Conservation (phyloP, 2,113 vertebrate genomes). For the Hyperoodon ampullatus region DNA sequence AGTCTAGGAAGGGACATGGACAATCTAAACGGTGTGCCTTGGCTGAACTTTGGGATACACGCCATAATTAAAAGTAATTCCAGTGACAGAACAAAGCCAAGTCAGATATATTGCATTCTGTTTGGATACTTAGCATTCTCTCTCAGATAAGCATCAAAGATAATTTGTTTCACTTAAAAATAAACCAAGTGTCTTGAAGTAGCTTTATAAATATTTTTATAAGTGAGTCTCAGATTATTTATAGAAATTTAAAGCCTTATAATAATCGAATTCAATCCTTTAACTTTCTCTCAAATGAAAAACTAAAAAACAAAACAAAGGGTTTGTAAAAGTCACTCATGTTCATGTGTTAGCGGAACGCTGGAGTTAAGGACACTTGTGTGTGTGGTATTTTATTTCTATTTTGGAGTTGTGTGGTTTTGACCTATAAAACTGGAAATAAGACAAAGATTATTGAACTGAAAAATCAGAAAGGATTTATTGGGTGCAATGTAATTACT, state of each 20-base stretch:
- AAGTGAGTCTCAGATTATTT: background rate
- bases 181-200: background rate
- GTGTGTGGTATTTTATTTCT: background rate
- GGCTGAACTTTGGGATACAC: background rate
- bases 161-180: constrained; percentile 9
- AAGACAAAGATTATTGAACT: background rate
- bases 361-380: background rate
- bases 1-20: background rate
- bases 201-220: background rate
- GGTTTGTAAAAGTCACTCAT: background rate
- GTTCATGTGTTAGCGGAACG: background rate
- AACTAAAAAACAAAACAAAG: background rate
- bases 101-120: background rate
- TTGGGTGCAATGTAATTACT: background rate
- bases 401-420: background rate
- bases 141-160: background rate
- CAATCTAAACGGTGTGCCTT: background rate
- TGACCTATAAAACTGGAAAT: background rate
- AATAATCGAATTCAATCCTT: background rate
- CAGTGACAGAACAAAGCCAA: background rate
- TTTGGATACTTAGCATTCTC: background rate
- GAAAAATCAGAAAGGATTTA: background rate
- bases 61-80: background rate
- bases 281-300: background rate
- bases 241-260: background rate